Conservation (phyloP, 1,140 invertebrate species). For the Drosophila biarmipes region DNA sequence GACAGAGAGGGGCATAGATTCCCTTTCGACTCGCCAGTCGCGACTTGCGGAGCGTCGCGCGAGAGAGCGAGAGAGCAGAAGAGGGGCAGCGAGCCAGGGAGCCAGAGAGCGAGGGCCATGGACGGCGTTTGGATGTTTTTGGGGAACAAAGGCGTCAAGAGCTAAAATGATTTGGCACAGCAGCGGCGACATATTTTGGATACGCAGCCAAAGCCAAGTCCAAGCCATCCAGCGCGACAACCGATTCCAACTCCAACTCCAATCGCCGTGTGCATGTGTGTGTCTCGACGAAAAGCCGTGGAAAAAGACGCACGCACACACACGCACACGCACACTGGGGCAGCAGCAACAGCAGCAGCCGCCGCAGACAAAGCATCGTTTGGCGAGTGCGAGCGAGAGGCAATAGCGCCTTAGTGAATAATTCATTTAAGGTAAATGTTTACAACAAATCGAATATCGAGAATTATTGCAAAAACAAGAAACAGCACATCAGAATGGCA, state of each 20-base stretch:
- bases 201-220: conserved; percentile 56
- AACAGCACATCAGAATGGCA: conserved; percentile 15
- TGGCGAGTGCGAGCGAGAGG: conserved; percentile 12
- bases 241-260: conserved; percentile 12
- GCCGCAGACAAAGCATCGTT: conserved; percentile 64
- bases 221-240: conserved; percentile 32
- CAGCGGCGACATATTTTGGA: conserved; percentile 68
- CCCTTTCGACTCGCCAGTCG: conserved; percentile 1
- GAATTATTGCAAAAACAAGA: conserved; percentile 18
- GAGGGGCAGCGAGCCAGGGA: conserved; percentile 1
- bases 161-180: conserved; percentile 64
- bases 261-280: conserved; percentile 26
- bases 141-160: conserved; percentile 52
- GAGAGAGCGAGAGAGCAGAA: conserved; percentile 5
- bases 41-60: conserved; percentile 10
- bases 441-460: conserved; percentile 27
- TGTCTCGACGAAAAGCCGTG: conserved; percentile 41
- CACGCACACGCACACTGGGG: conserved; percentile 40
- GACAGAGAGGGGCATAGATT: conserved; percentile 14
- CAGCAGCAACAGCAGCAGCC: conserved; percentile 33
- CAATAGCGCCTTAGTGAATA: conserved; percentile 49
- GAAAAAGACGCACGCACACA: conserved; percentile 43
- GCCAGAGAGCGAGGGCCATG: conserved; percentile 17
- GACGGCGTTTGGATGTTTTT: conserved; percentile 64
- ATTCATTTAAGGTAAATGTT: conserved; percentile 55